Evolutionary conservation across 2,888 invertebrate genomes (phyloP), one percentile per base, ranked within the genome.

Genomic region (Mayetiola destructor): DNA sequence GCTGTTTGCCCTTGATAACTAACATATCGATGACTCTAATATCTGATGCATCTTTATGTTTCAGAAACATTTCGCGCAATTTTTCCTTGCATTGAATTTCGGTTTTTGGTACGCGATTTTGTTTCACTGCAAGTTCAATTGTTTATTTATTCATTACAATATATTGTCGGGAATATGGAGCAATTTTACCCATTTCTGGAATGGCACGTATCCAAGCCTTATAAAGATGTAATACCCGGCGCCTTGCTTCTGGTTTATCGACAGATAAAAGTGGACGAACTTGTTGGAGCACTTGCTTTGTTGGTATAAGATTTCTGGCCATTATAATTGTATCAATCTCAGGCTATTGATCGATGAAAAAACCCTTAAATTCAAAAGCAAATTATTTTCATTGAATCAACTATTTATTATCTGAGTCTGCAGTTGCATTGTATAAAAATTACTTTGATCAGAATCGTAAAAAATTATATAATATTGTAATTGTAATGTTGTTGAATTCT

Each of bases 1-100:
- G 94, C 91, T 93, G 91, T 80, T 93, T 93, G 55, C 93, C 93
- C 82, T 93, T 94, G 59, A 93, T 82, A 48, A 95, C 85, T 59
- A 95, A 77, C 80, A 92, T 80, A 73, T 96, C 95, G 67, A 94
- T 88, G 32, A 89, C 82, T 67, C 95, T 79, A 59, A 95, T 77
- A 73, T 96, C 95, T 48, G 78, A 80, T 0, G 94, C 80, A 71
- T 85, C 68, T 66, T 80, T 80, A 70, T 94, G 79, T 66, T 84
- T 85, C 55, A 76, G 57, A 67, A 95, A 95, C 65, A 84, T 73
- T 66, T 90, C 85, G 61, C 87, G 79, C 29, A 96, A 69, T 69
- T 88, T 91, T 1, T 68, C 70, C 62, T 80, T 76, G 64, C 85
- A 83, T 61, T 87, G 80, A 21, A 78, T 75, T 58, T 80, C 79